These are phyloP conservation scores for Xestia ashworthii DNA, from an alignment of 2,888 invertebrate species.

Conservation along the genomic window DNA sequence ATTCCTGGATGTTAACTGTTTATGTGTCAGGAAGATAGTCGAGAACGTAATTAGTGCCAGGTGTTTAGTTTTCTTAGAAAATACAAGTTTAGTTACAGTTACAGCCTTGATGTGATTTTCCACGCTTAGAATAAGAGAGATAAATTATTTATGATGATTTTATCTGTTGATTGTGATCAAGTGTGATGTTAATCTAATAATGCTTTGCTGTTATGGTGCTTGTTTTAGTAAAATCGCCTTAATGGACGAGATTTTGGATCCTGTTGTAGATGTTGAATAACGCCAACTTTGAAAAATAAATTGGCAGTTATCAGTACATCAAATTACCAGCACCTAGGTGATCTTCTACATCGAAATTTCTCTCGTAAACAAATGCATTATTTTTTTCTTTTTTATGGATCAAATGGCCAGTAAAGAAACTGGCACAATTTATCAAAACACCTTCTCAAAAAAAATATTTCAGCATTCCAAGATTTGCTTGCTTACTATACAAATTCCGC, in stretches of 20 bases:
- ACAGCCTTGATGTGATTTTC: slow-evolving; percentile 50
- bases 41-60: slow-evolving; percentile 31
- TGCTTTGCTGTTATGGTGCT: not conserved
- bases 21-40: slow-evolving; percentile 18
- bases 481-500: slow-evolving; percentile 40
- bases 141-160: slow-evolving; percentile 43
- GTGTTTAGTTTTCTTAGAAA: slow-evolving; percentile 33
- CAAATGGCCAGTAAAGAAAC: not conserved
- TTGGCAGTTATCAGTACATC: not conserved
- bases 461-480: not conserved
- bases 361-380: not conserved
- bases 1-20: slow-evolving; percentile 19
- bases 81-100: not conserved
- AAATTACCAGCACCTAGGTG: not conserved
- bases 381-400: slow-evolving; percentile 11
- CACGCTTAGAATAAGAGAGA: slow-evolving; percentile 28
- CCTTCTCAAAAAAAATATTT: too few relatives aligned
- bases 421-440: not conserved
- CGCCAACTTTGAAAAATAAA: not conserved
- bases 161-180: slow-evolving; percentile 30
- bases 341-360: not conserved
- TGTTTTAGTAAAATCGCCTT: not conserved
- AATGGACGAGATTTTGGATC: too few relatives aligned
- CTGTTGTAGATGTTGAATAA: not conserved
- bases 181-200: slow-evolving; percentile 18